Conservation (phyloP, 2,888 invertebrate species). For the Tetragonula carbonaria region DNA sequence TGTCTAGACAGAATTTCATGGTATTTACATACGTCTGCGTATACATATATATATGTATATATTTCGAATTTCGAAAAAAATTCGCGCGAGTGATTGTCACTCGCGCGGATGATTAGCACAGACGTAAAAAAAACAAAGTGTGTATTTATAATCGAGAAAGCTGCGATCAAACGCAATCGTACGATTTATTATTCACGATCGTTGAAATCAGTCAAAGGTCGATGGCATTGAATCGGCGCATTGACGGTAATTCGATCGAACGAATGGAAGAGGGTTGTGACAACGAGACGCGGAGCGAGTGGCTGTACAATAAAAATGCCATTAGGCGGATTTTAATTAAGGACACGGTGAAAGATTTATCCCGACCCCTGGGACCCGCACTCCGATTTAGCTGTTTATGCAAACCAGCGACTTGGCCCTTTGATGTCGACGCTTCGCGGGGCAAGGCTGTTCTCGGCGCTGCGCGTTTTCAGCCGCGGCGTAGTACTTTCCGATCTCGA, state of each 20-base stretch:
- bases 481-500: constrained; percentile 2
- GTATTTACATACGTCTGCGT: not conserved
- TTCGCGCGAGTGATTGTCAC: not conserved
- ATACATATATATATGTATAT: too few relatives aligned
- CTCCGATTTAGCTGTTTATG: constrained; percentile 46
- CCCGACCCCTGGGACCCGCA: constrained; percentile 22
- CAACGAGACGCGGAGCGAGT: not conserved
- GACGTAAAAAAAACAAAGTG: too few relatives aligned
- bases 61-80: not conserved
- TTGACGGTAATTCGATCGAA: not conserved
- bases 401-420: constrained; percentile 41
- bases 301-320: constrained; percentile 12
- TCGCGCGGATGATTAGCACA: too few relatives aligned
- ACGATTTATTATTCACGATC: not conserved
- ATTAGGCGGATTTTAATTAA: constrained; percentile 46
- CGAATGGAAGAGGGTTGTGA: not conserved
- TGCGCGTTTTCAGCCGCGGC: constrained; percentile 10
- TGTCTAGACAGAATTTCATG: not conserved
- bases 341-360: constrained; percentile 45
- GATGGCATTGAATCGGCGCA: not conserved
- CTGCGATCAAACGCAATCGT: not conserved
- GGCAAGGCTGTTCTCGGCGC: not conserved
- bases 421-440: constrained; percentile 33
- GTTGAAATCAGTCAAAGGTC: not conserved
- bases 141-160: too few relatives aligned